These are phyloP conservation scores for Lutjanus campechanus DNA, from an alignment of 2,797 vertebrate species.

Conservation along the genomic window DNA sequence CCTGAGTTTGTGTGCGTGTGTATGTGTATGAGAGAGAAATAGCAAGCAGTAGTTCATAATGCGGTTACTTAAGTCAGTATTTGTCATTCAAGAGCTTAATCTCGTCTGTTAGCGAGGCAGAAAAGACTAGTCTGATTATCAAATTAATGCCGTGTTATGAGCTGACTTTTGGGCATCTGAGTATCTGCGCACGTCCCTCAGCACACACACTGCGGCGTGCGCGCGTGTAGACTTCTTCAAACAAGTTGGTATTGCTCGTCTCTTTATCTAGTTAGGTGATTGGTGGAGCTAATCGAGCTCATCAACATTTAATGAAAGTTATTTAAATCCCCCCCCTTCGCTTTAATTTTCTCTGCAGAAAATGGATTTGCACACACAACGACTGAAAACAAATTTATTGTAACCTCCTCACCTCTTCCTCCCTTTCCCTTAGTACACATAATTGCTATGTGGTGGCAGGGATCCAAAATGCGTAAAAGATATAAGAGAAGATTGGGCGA, in stretches of 20 bases:
- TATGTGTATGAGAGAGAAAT: neutral
- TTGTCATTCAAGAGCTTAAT: constrained; percentile 40
- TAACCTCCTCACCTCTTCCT: constrained; percentile 22
- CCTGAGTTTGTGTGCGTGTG: neutral
- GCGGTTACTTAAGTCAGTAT: constrained; percentile 15
- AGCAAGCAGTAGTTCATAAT: constrained; percentile 24
- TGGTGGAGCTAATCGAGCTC: constrained; percentile 48
- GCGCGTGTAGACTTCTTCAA: neutral
- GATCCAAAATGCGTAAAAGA: constrained; percentile 3
- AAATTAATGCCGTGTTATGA: constrained; percentile 8
- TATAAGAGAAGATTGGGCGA: constrained; percentile 1
- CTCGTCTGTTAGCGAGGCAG: constrained; percentile 20
- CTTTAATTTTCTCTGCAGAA: constrained; percentile 49
- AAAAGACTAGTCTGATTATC: constrained; percentile 22
- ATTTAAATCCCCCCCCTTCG: constrained; percentile 50
- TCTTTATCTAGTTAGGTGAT: constrained; percentile 38
- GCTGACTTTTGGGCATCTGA: constrained; percentile 6
- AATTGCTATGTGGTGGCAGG: neutral
- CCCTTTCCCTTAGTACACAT: neutral
- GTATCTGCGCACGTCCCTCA: neutral
- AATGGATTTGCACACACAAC: constrained; percentile 37
- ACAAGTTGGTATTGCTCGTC: neutral
- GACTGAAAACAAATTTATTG: constrained; percentile 42
- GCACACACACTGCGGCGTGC: constrained; percentile 16
- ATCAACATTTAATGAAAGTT: constrained; percentile 63